Evolutionary conservation across 2,797 vertebrate genomes (phyloP).

Genomic region (Odontamblyopus rebecca): DNA sequence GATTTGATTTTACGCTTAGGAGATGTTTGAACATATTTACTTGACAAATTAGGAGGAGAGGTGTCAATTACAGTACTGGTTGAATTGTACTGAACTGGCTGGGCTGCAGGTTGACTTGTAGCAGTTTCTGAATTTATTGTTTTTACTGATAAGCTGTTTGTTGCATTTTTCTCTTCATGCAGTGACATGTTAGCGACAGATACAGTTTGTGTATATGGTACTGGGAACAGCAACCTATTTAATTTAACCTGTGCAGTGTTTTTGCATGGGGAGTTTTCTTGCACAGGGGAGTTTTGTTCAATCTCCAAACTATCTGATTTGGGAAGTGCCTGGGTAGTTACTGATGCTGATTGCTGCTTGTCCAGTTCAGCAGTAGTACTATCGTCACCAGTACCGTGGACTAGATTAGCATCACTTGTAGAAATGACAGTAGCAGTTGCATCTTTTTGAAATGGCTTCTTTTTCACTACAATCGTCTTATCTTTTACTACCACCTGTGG

Average conservation of each 20-base stretch:
- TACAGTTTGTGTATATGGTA: slow-evolving; percentile 32
- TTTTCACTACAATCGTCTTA: neutral
- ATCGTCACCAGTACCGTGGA: no score
- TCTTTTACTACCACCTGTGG: slow-evolving; percentile 6
- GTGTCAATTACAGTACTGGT: neutral
- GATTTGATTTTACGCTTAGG: neutral
- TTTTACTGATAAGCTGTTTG: neutral
- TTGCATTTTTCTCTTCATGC: neutral
- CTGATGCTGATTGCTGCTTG: neutral
- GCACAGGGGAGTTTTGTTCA: neutral
- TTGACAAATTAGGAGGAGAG: neutral
- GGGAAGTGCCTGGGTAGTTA: neutral
- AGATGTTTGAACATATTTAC: neutral
- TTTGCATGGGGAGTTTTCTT: neutral
- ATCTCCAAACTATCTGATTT: slow-evolving; percentile 7
- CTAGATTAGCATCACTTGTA: neutral
- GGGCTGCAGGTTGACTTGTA: slow-evolving; percentile 4
- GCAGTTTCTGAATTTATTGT: slow-evolving; percentile 3
- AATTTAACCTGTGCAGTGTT: slow-evolving; percentile 40
- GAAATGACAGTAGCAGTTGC: neutral
- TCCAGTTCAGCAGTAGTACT: neutral
- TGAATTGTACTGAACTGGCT: neutral
- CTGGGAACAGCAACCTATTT: slow-evolving; percentile 34
- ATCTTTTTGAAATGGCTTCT: neutral
- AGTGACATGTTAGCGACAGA: slow-evolving; percentile 17